Base-by-base conservation (phyloP, 1,140 invertebrate species). In the Eulimnadia texana region DNA sequence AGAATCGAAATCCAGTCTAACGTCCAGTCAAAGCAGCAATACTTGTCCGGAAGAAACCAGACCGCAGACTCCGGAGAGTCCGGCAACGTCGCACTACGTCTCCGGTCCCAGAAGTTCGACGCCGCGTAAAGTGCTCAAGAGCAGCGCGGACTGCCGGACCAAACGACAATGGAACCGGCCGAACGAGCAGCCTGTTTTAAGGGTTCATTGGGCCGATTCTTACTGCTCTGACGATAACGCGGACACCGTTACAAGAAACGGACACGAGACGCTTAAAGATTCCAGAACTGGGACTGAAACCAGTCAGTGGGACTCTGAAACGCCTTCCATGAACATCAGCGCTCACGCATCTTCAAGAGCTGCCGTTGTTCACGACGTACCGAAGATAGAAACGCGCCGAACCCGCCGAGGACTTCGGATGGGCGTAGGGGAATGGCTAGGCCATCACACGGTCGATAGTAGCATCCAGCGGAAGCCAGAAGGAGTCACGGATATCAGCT, bases 21-120 rank as follows among this genome's bases (percentile, higher is more conserved):
- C n/a, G n/a, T n/a, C n/a, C n/a, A n/a, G n/a, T n/a, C n/a, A n/a
- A n/a, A n/a, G n/a, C n/a, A n/a, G n/a, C n/a, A n/a, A n/a, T n/a
- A n/a, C n/a, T n/a, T n/a, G n/a, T n/a, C n/a, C n/a, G n/a, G 33
- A 42, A 42, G 33, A 42, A 42, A 42, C 33, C 16, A 16, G 33
- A 42, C 33, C 33, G 16, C 6, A 42, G 33, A 42, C 33, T 42
- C 33, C 27, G 23, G 60, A 61, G 42, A 61, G 60, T n/a, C 60
- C 60, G 19, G 50, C 60, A 13, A 61, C 60, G 20, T 53, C 50
- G 27, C 60, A 51, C 27, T 61, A 61, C 28, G 20, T 54, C n/a
- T 24, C 50, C 25, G 60, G 60, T 10, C 60, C 60, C 3, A 52
- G 60, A n/a, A 61, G 60, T 33, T 61, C 60, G 19, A 61, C 60